phyloP scores from a whole-genome alignment of 2,888 invertebrate species.

The Eristalis intricaria region DNA sequence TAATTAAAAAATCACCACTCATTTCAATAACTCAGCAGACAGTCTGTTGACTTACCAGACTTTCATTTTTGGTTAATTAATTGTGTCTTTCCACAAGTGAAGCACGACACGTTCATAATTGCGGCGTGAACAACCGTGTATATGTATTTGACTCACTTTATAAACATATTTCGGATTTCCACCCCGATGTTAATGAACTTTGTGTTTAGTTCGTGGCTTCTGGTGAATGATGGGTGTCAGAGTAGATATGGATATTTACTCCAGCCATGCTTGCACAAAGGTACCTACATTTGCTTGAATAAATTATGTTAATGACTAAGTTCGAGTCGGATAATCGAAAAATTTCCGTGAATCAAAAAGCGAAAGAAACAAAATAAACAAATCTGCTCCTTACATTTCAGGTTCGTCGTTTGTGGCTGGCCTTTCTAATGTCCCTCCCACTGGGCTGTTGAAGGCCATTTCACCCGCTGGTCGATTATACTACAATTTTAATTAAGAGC shows the following conservation, averaged over 20 bases:
- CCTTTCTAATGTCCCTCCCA: neutral
- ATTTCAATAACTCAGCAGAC: slow-evolving; percentile 23
- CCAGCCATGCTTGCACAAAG: neutral
- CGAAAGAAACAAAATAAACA: neutral
- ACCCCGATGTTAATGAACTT: slow-evolving; percentile 21
- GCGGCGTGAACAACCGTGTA: neutral
- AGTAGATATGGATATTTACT: neutral
- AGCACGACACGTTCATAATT: neutral
- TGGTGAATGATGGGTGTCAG: slow-evolving; percentile 6
- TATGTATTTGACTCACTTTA: neutral
- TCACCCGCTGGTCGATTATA: neutral
- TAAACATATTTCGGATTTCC: neutral
- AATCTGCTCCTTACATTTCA: neutral
- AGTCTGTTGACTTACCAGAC: neutral
- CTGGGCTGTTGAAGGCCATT: neutral
- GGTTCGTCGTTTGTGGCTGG: neutral
- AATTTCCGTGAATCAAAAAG: neutral
- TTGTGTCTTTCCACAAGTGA: neutral
- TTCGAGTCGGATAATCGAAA: neutral
- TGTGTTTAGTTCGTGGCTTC: slow-evolving; percentile 16
- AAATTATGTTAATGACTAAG: slow-evolving; percentile 13
- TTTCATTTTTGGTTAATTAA: neutral
- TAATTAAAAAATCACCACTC: slow-evolving; percentile 15
- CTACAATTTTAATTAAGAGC: slow-evolving; percentile 1
- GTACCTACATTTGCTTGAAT: neutral